Conservation (phyloP, 1,140 invertebrate genomes). For the Leptoteleia sp. region DNA sequence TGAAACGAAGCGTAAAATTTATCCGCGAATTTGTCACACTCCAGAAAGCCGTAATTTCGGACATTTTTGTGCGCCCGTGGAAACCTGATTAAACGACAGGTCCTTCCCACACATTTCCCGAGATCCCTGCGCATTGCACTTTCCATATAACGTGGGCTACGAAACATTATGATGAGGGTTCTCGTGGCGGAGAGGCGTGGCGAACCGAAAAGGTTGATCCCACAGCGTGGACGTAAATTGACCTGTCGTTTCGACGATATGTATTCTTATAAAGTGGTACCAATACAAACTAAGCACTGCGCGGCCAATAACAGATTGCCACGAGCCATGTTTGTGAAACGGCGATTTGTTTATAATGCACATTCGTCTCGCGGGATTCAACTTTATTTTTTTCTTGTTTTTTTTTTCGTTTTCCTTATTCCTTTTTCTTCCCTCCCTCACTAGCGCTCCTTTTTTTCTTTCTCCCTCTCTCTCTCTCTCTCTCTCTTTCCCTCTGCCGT, state of each 20-base stretch:
- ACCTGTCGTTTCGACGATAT: constrained; percentile 68
- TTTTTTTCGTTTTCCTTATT: too few species aligned
- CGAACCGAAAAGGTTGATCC: constrained; percentile 66
- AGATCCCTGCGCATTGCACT: neutral
- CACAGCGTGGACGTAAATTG: constrained; percentile 64
- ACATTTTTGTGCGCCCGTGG: constrained; percentile 22
- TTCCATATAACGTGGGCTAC: constrained; percentile 18
- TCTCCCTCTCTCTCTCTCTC: neutral
- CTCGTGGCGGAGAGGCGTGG: constrained; percentile 35
- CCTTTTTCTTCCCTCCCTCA: too few species aligned
- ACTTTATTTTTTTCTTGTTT: constrained; percentile 49
- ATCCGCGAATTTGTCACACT: constrained; percentile 27
- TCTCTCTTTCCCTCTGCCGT: neutral
- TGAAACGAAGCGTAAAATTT: constrained; percentile 26
- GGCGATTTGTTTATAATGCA: constrained; percentile 68
- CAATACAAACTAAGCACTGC: constrained; percentile 40
- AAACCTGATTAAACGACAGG: constrained; percentile 32
- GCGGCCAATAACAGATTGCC: constrained; percentile 61
- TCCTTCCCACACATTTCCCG: constrained; percentile 36
- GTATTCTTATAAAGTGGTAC: constrained; percentile 49
- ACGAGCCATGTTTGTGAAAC: constrained; percentile 57
- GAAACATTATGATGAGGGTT: constrained; percentile 45
- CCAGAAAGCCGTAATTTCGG: constrained; percentile 34
- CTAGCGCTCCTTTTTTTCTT: neutral
- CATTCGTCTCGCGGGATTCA: constrained; percentile 53